Evolutionary conservation across 2,888 invertebrate genomes (phyloP), one percentile per base, ranked within the genome.

Genomic region (Harpalus rubripes): DNA sequence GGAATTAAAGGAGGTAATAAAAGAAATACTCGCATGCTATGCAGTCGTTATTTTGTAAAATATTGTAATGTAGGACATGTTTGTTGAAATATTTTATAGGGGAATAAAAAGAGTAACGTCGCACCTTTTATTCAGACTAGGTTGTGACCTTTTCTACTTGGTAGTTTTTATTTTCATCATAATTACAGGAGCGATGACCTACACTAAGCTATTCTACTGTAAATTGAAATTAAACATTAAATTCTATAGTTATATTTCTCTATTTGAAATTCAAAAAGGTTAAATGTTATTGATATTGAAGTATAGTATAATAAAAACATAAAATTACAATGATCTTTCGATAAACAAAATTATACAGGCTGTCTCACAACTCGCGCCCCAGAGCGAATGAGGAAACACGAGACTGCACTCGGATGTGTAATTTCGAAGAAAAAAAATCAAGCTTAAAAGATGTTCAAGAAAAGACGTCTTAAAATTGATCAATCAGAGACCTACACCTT

Each of bases 51-150:
- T 39, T n/a, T 16, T 10, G 16, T 63, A 26, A 63, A 63, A 63
- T 63, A 63, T 63, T 63, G 63, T 63, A 63, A 63, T 63, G 18
- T 22, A 18, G 26, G 63, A 72, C 16, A 72, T 39, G 41, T 72
- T 72, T 72, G 68, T 72, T 72, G 39, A 72, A 72, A 72, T 72
- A 39, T 41, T 72, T 72, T 72, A 72, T 72, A 52, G 44, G 10
- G 7, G 44, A 52, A 52, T 52, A 52, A 52, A 52, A 52, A 52
- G 44, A 52, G 44, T 32, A 52, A 52, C 44, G 44, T 52, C 44
- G 44, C 44, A 52, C 44, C 44, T 52, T 32, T 52, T 52, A 52
- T 52, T 12, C 44, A 5, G 44, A 52, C 5, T 12, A 12, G 7
- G 44, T 52, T 8, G 44, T 52, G 44, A 52, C 44, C 44, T 52